These are phyloP conservation scores for Trichechus manatus DNA, from an alignment of 2,113 vertebrate genomes.

Conservation along the genomic window DNA sequence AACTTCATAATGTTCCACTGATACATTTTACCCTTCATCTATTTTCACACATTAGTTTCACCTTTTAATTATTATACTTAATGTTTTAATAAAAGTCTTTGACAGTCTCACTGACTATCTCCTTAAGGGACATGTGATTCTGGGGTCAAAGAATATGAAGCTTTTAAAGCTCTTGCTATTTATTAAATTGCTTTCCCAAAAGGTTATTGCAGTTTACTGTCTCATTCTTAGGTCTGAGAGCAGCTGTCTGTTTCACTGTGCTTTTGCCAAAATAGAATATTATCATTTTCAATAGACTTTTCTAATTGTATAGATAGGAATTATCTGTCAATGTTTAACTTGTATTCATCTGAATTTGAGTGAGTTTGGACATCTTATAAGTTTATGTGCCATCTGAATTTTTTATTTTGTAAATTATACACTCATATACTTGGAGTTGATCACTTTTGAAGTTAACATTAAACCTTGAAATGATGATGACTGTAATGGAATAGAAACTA, in stretches of 20 bases:
- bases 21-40: not conserved
- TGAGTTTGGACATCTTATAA: not conserved
- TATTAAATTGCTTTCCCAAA: not conserved
- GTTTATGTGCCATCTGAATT: not conserved
- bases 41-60: conserved; percentile 5
- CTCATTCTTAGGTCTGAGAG: not conserved
- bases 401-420: conserved; percentile 19
- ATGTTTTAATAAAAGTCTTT: conserved; percentile 47
- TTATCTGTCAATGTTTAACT: not conserved
- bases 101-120: not conserved
- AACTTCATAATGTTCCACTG: not conserved
- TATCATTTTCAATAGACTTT: conserved; percentile 15
- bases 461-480: not conserved
- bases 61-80: conserved; percentile 1
- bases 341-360: conserved; percentile 9
- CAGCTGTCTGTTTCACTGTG: not conserved
- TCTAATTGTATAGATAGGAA: not conserved
- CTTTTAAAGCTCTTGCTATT: not conserved
- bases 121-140: not conserved
- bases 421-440: not conserved
- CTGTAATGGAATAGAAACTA: not conserved
- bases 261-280: not conserved
- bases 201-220: not conserved
- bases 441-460: conserved; percentile 9
- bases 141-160: not conserved